Evolutionary conservation across 2,888 invertebrate species (phyloP).

Genomic region (Melieria crassipennis): DNA sequence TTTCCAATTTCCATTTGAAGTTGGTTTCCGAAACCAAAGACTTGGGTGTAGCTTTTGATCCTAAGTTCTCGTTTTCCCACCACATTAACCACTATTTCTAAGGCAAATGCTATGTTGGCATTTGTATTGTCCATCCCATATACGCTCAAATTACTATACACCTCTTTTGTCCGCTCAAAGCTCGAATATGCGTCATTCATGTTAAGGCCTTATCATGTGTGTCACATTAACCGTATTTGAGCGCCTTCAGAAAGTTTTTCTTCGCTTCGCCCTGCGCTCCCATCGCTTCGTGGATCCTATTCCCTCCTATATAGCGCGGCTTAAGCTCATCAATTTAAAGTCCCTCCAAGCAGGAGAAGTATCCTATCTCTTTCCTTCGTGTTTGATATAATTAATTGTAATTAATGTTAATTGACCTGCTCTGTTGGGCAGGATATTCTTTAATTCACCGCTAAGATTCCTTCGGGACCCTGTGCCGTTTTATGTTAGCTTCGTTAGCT

Average conservation of each 20-base stretch:
- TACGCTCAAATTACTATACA: conserved; percentile 15
- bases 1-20: neutral
- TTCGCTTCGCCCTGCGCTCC: neutral
- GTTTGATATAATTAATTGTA: neutral
- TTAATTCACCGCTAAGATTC: too few species aligned
- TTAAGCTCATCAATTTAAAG: conserved; percentile 3
- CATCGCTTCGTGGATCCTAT: neutral
- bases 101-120: conserved; percentile 4
- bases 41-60: conserved; percentile 16
- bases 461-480: too few species aligned
- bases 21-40: conserved; percentile 12
- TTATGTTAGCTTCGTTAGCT: too few species aligned
- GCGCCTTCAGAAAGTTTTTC: conserved; percentile 17
- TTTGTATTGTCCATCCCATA: conserved; percentile 13
- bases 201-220: conserved; percentile 12
- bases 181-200: conserved; percentile 20
- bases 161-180: conserved; percentile 11
- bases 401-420: too few species aligned
- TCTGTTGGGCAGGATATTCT: too few species aligned
- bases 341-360: conserved; percentile 1
- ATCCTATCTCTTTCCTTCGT: conserved; percentile 3
- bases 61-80: conserved; percentile 11
- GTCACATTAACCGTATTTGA: conserved; percentile 20
- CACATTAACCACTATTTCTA: conserved; percentile 8
- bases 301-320: conserved; percentile 2